These are phyloP conservation scores for Acanthoscelides obtectus DNA, from an alignment of 2,888 invertebrate genomes.

Conservation along the genomic window DNA sequence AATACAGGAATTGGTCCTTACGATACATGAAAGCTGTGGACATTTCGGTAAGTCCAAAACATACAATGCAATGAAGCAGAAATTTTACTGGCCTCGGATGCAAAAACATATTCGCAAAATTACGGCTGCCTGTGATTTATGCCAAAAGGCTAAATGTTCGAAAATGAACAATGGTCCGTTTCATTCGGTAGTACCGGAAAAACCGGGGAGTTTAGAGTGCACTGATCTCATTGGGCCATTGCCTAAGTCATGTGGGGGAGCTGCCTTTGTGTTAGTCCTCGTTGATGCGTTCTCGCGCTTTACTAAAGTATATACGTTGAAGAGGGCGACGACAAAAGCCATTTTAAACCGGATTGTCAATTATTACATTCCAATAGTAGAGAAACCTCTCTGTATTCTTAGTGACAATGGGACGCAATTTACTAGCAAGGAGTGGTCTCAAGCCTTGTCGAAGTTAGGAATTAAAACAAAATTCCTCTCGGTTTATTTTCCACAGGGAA, in stretches of 20 bases:
- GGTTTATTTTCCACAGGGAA: neutral
- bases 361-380: no score
- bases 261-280: no score
- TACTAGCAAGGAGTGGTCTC: no score
- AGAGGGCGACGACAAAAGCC: no score
- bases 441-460: no score
- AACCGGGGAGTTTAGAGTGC: slow-evolving; percentile 2
- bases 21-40: slow-evolving; percentile 8
- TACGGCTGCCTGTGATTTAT: slow-evolving; percentile 8
- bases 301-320: no score
- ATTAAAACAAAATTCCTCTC: neutral
- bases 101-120: slow-evolving; percentile 3
- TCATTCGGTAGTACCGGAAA: slow-evolving; percentile 2
- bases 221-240: neutral
- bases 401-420: no score
- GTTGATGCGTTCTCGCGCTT: no score
- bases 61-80: slow-evolving; percentile 6
- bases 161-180: slow-evolving; percentile 2
- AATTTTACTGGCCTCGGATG: slow-evolving; percentile 14
- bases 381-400: no score
- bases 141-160: slow-evolving; percentile 10
- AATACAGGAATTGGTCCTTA: neutral
- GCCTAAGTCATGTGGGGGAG: no score
- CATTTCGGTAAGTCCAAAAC: slow-evolving; percentile 12
- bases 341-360: no score